Evolutionary conservation across 1,140 invertebrate species (phyloP), one percentile per base, ranked within the genome.

Genomic region (Drosophila bocqueti): DNA sequence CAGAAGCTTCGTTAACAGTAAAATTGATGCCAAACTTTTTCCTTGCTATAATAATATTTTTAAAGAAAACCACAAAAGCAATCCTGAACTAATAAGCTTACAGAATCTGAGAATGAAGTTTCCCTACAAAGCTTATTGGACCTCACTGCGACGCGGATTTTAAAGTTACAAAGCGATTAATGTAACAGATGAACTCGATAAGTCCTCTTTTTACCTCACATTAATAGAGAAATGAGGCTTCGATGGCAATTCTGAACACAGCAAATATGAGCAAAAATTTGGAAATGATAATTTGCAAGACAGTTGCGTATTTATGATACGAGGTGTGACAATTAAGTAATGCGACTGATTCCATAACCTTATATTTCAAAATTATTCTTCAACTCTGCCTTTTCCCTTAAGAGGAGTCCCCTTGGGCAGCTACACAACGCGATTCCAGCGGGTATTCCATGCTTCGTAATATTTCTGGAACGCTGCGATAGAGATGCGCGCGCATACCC

Each of bases 261-360:
- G 46, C 7, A 21, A 47, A 47, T 26, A 26, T 8, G 24, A 16
- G 7, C 46, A 26, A 8, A 15, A 15, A 24, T 8, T 15, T 24
- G 21, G 26, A 15, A 26, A 47, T 15, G 46, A 62, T 69, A 46
- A 46, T 54, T 65, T 93, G 93, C 81, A 84, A 74, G 54, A 93
- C 93, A 72, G 50, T 93, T 36, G 75, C 93, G 26, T 63, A 45
- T 31, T 42, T 29, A 29, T 21, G 2, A 21, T 21, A 21, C 21
- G 21, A 21, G 21, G 21, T 21, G 21, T 21, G 21, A 21, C 1
- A 21, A 21, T 21, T 21, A 21, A 21, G 21, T 21, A 21, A 21
- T 21, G 21, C 21, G 21, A 21, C 21, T 21, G 1, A 21, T 21
- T 21, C 21, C 21, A 21, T 21, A 21, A 21, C 21, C 21, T 21